Percentiles rank a stretch among this genome's conserved stretches.
Conservation (phyloP, 2,797 vertebrate species). For the Sorex maritimensis region DNA sequence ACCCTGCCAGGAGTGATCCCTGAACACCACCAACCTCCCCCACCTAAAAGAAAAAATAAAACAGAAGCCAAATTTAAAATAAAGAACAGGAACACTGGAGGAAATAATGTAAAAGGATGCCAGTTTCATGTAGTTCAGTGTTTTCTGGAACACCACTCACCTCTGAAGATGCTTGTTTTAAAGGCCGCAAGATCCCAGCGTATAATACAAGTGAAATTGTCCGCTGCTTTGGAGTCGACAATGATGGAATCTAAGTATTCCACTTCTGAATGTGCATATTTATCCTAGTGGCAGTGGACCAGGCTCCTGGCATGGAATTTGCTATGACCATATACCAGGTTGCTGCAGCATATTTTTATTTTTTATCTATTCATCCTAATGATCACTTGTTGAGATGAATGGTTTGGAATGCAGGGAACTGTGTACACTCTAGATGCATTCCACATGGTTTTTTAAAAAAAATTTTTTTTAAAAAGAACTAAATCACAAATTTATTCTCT, state of each 20-base stretch:
- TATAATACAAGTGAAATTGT: slow-evolving; percentile 61
- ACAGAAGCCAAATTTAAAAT: too few species aligned
- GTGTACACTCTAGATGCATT: slow-evolving; percentile 33
- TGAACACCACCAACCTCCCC: too few species aligned
- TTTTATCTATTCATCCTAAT: slow-evolving; percentile 39
- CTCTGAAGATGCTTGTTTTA: slow-evolving; percentile 71
- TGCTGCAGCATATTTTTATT: slow-evolving; percentile 14
- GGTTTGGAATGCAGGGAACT: slow-evolving; percentile 33
- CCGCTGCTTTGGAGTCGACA: slow-evolving; percentile 9
- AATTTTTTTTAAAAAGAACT: slow-evolving; percentile 47
- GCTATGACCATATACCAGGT: slow-evolving; percentile 47
- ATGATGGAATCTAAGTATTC: slow-evolving; percentile 46
- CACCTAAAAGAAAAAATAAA: too few species aligned
- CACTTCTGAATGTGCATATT: slow-evolving; percentile 43
- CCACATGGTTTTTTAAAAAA: neutral
- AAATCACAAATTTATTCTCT: slow-evolving; percentile 56
- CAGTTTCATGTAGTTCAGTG: slow-evolving; percentile 7
- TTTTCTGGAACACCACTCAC: slow-evolving; percentile 56
- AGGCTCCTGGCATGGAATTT: slow-evolving; percentile 36
- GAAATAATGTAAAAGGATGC: neutral
- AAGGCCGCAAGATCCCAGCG: slow-evolving; percentile 7
- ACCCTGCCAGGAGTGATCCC: too few species aligned
- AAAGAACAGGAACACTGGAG: neutral
- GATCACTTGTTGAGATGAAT: slow-evolving; percentile 45
- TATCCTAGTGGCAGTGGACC: slow-evolving; percentile 61